phyloP scores from a whole-genome alignment of 2,113 vertebrate species.

The Macquaria australasica region DNA sequence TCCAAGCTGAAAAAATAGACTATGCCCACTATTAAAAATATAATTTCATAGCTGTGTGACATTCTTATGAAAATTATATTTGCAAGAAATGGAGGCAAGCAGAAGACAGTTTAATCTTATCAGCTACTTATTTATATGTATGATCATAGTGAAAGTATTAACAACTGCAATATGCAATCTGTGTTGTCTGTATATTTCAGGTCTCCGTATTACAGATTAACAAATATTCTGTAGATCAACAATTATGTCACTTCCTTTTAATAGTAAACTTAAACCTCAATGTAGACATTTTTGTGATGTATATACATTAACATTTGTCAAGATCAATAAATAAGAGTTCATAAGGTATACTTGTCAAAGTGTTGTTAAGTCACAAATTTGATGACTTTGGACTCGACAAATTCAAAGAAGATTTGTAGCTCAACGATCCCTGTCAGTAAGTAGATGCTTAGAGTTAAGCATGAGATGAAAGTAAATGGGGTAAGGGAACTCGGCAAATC shows the following conservation, averaged over 20 bases:
- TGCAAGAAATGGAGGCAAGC: background rate
- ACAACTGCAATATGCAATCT: constrained; percentile 16
- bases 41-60: background rate
- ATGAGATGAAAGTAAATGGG: too few relatives aligned
- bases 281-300: constrained; percentile 26
- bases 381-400: too few relatives aligned
- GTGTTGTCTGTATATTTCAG: constrained; percentile 8
- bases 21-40: constrained; percentile 27
- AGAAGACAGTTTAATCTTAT: background rate
- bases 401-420: too few relatives aligned
- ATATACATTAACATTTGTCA: constrained; percentile 9
- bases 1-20: constrained; percentile 38
- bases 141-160: background rate
- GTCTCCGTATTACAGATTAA: background rate
- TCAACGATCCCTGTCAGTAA: too few relatives aligned
- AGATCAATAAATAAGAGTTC: constrained; percentile 27
- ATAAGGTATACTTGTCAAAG: background rate
- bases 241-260: background rate
- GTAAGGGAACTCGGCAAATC: accelerated
- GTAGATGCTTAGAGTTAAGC: too few relatives aligned
- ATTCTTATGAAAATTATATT: background rate
- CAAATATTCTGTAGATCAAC: background rate
- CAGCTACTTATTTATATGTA: background rate
- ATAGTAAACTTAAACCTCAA: background rate
- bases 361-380: background rate